Conservation (phyloP, 2,797 vertebrate species). For the Antennarius maculatus region DNA sequence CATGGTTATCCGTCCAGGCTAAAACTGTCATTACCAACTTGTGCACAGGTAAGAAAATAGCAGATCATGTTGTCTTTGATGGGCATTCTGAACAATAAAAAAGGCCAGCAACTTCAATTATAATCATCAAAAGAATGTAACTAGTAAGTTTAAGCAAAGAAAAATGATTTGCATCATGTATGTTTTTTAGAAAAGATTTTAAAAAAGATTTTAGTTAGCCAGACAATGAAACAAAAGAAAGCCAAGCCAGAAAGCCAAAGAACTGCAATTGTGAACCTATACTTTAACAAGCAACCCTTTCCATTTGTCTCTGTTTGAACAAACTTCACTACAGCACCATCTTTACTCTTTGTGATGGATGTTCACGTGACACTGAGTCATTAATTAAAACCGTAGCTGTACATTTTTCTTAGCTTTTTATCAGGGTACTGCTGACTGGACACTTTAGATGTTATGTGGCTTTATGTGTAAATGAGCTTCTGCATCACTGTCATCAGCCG, state of each 20-base stretch:
- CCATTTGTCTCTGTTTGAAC: slow-evolving; percentile 10
- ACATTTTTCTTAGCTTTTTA: slow-evolving; percentile 12
- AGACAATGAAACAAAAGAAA: not conserved
- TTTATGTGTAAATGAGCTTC: slow-evolving; percentile 18
- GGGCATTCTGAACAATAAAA: slow-evolving; percentile 26
- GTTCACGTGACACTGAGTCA: slow-evolving; percentile 5
- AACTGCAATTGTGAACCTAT: not conserved
- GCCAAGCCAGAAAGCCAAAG: not conserved
- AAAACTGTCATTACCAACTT: slow-evolving; percentile 61
- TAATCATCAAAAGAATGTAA: not conserved
- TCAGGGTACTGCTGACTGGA: not conserved
- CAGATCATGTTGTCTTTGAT: slow-evolving; percentile 28
- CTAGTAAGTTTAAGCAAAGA: too few relatives aligned
- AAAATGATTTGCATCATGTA: too few relatives aligned
- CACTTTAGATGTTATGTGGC: slow-evolving; percentile 21
- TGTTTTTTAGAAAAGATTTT: too few relatives aligned
- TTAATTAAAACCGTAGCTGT: slow-evolving; percentile 10
- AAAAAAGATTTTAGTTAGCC: too few relatives aligned
- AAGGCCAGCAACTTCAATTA: not conserved
- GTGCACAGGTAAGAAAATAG: slow-evolving; percentile 52
- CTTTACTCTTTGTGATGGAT: slow-evolving; percentile 13
- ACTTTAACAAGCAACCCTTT: not conserved
- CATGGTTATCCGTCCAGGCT: slow-evolving; percentile 31
- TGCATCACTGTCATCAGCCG: not conserved
- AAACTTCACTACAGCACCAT: slow-evolving; percentile 13